Percentiles rank a stretch among this genome's conserved stretches.
These are phyloP conservation scores for Coptodon bakossiorum DNA, from an alignment of 2,113 vertebrate species.

Conservation along the genomic window DNA sequence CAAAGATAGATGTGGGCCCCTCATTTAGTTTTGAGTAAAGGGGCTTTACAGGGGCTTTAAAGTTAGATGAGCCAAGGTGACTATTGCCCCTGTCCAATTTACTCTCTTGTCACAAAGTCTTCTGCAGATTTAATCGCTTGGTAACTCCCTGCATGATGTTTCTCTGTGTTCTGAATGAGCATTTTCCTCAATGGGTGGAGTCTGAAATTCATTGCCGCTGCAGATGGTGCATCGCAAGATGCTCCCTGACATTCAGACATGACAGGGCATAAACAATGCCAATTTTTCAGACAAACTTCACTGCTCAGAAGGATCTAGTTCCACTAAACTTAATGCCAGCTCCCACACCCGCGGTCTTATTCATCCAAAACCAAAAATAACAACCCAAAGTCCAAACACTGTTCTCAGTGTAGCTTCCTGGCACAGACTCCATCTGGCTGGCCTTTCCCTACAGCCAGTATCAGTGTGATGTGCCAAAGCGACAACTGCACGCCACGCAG, in stretches of 20 bases:
- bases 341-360: constrained; percentile 23
- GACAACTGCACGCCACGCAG: constrained; percentile 48
- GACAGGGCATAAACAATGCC: constrained; percentile 20
- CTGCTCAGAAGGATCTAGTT: constrained; percentile 46
- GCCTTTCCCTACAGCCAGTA: constrained; percentile 64
- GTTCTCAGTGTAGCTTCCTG: constrained; percentile 52
- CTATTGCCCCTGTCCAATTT: not conserved
- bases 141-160: not conserved
- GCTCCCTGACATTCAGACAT: constrained; percentile 34
- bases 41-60: not conserved
- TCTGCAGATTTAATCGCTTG: not conserved
- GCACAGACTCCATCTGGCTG: constrained; percentile 54
- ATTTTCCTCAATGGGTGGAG: not conserved
- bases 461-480: constrained; percentile 56
- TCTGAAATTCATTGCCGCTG: not conserved
- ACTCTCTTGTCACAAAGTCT: not conserved
- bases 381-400: constrained; percentile 47
- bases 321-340: constrained; percentile 55
- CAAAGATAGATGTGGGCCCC: not conserved
- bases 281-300: constrained; percentile 42
- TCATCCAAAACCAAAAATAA: constrained; percentile 61
- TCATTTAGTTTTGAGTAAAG: not conserved
- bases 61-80: not conserved
- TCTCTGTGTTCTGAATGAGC: not conserved
- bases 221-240: not conserved